Conservation (phyloP, 2,113 vertebrate genomes). For the Echinops telfairi region DNA sequence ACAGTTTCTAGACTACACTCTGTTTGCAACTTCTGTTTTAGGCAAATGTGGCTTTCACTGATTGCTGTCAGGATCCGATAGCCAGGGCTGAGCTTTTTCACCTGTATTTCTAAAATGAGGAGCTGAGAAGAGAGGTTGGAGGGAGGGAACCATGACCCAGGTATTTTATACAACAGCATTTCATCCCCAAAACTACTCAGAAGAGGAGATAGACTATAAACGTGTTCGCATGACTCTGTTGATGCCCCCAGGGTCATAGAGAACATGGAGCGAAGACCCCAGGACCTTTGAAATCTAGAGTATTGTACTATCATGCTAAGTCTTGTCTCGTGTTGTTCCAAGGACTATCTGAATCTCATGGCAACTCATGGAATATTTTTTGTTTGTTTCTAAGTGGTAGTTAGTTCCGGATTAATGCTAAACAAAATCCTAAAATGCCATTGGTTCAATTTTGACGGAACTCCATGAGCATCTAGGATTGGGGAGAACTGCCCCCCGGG, state of each 20-base stretch:
- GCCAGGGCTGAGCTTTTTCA: conserved; percentile 25
- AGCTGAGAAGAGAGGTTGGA: background rate
- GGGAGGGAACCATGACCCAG: background rate
- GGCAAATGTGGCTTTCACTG: conserved; percentile 62
- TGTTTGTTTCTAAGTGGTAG: background rate
- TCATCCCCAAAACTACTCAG: background rate
- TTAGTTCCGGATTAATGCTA: conserved; percentile 13
- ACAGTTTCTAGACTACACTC: conserved; percentile 53
- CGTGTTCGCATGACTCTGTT: background rate
- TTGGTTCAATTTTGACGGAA: no score
- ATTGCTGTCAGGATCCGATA: background rate
- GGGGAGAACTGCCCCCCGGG: no score
- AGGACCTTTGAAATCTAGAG: background rate
- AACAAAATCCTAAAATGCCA: background rate
- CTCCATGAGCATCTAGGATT: no score
- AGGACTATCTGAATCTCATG: background rate
- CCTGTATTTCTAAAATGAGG: conserved; percentile 67
- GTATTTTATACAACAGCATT: conserved; percentile 10
- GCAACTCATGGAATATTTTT: background rate
- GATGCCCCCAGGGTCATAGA: background rate
- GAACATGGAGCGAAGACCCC: background rate
- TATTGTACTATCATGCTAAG: background rate
- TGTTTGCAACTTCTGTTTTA: conserved; percentile 11
- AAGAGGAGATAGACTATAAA: conserved; percentile 13
- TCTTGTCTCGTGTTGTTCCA: background rate